A percentile compares a stretch with the other conserved stretches of the same genome.
Evolutionary conservation across 2,888 invertebrate genomes (phyloP).

Genomic region (Diaperis boleti): DNA sequence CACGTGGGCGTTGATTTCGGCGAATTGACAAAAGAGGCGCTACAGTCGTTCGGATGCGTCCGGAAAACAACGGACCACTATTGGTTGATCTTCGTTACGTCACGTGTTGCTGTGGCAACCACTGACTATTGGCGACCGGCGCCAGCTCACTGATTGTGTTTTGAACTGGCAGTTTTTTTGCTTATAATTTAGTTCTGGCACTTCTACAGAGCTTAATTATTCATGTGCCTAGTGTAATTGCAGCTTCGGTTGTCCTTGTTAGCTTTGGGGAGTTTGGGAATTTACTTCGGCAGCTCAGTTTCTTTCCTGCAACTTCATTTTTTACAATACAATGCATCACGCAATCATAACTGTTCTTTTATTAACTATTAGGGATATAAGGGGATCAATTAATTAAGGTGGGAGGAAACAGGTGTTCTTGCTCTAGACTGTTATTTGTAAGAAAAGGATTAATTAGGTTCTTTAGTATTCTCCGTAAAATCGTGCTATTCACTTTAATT

Average conservation of each 20-base stretch:
- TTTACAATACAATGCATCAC: constrained; percentile 1
- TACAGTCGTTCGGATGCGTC: constrained; percentile 9
- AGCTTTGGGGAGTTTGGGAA: constrained; percentile 21
- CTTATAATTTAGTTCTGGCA: constrained; percentile 51
- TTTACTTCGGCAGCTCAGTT: constrained; percentile 5
- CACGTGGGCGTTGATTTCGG: constrained; percentile 34
- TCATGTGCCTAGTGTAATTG: constrained; percentile 47
- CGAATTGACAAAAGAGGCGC: constrained; percentile 3
- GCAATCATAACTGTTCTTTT: constrained; percentile 25
- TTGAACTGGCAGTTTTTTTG: constrained; percentile 45
- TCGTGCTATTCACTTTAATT: constrained; percentile 10
- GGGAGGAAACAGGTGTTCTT: constrained; percentile 31
- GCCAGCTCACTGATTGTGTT: constrained; percentile 49
- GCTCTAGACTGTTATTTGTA: constrained; percentile 5
- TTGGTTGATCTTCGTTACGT: constrained; percentile 50
- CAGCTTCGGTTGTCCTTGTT: constrained; percentile 31
- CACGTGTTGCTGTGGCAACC: constrained; percentile 44
- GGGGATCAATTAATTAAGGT: constrained; percentile 19
- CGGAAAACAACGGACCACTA: constrained; percentile 34
- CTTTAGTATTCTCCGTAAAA: constrained; percentile 10
- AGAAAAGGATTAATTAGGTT: constrained; percentile 22
- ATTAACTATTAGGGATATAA: constrained; percentile 2
- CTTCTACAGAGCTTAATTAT: constrained; percentile 51
- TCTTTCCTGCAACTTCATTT: not conserved
- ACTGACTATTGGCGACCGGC: constrained; percentile 45